Conservation (phyloP, 2,797 vertebrate species). For the Garrulus glandarius region DNA sequence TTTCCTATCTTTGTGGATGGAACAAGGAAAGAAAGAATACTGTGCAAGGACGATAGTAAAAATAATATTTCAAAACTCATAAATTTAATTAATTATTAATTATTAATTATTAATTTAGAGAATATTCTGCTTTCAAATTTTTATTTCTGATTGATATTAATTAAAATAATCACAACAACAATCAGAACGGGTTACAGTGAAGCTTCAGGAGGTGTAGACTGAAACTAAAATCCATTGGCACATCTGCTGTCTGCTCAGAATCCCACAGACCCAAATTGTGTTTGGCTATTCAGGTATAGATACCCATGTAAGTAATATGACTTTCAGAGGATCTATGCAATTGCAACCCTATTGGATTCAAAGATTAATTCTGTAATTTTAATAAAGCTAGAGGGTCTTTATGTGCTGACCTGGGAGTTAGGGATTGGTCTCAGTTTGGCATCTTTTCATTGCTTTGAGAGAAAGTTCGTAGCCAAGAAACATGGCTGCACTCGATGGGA, state of each 20-base stretch:
- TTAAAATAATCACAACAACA: background rate
- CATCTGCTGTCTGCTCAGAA: background rate
- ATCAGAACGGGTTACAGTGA: background rate
- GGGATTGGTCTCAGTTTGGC: constrained; percentile 55
- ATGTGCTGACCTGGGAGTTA: constrained; percentile 71
- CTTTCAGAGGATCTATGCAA: background rate
- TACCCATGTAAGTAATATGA: background rate
- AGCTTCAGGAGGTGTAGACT: background rate
- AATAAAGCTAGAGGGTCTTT: background rate
- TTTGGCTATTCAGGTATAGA: background rate
- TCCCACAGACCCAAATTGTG: background rate
- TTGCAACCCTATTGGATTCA: background rate
- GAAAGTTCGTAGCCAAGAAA: constrained; percentile 95
- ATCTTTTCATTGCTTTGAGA: constrained; percentile 83
- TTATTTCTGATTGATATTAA: background rate
- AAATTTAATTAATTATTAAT: background rate
- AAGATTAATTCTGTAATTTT: background rate
- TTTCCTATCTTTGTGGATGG: background rate
- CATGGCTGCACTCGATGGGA: constrained; percentile 93
- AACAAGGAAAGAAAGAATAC: background rate
- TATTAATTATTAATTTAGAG: background rate
- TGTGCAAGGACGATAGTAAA: background rate
- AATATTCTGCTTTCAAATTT: background rate
- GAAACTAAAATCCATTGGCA: background rate
- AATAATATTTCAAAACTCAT: background rate